Conservation (phyloP, 2,888 invertebrate genomes). For the Craniophora ligustri region DNA sequence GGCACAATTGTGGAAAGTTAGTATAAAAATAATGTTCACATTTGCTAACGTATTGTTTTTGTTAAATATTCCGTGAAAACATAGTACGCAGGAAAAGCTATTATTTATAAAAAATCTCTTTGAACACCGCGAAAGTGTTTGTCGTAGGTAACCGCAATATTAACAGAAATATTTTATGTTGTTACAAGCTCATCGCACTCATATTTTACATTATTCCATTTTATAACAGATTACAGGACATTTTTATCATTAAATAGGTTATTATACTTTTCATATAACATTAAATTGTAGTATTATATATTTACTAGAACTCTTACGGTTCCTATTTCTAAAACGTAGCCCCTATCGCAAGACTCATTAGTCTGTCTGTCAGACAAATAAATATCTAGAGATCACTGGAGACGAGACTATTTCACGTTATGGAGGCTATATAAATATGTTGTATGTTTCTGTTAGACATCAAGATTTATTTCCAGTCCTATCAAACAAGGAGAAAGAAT, state of each 20-base stretch:
- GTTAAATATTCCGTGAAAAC: conserved; percentile 61
- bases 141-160: conserved; percentile 78
- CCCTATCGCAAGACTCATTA: conserved; percentile 44
- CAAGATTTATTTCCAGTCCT: conserved; percentile 4
- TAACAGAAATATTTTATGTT: conserved; percentile 78
- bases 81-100: conserved; percentile 61
- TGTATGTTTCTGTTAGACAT: conserved; percentile 1
- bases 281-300: conserved; percentile 33
- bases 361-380: conserved; percentile 44
- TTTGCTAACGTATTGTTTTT: conserved; percentile 47
- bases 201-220: conserved; percentile 68
- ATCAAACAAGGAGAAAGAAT: too few relatives aligned
- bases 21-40: conserved; percentile 43
- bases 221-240: conserved; percentile 64
- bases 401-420: conserved; percentile 43
- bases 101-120: conserved; percentile 77
- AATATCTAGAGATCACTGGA: conserved; percentile 44
- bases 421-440: conserved; percentile 20
- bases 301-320: conserved; percentile 45
- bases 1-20: conserved; percentile 49
- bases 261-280: conserved; percentile 30
- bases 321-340: conserved; percentile 41
- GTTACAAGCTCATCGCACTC: conserved; percentile 71
- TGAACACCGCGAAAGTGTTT: conserved; percentile 72
- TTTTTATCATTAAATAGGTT: conserved; percentile 60